Evolutionary conservation across 2,113 vertebrate genomes (phyloP).

Genomic region (Ceyx cyanopectus): DNA sequence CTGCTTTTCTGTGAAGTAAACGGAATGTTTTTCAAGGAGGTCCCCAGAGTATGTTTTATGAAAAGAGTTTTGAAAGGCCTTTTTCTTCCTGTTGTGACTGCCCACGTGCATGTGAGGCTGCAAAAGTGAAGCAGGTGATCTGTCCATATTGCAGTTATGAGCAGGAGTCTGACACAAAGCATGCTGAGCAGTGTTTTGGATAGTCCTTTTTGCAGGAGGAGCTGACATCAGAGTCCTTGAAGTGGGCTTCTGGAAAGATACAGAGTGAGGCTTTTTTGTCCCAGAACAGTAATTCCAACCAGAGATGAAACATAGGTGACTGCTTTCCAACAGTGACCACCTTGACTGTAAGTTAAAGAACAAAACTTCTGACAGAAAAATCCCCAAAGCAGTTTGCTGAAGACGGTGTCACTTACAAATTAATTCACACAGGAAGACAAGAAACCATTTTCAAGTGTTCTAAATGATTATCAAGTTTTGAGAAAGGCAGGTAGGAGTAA

Average conservation of each 20-base stretch:
- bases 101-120: neutral
- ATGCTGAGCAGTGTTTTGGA: neutral
- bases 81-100: neutral
- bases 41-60: constrained; percentile 23
- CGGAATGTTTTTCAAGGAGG: constrained; percentile 57
- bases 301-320: neutral
- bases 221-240: neutral
- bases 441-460: neutral
- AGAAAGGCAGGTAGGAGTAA: neutral
- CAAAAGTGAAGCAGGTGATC: neutral
- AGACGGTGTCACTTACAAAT: neutral
- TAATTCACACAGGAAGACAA: neutral
- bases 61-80: neutral
- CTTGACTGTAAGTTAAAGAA: neutral
- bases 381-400: fast-evolving
- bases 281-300: neutral
- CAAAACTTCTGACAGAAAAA: neutral
- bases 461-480: neutral
- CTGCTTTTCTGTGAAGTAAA: constrained; percentile 31
- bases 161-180: neutral
- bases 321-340: neutral
- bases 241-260: neutral
- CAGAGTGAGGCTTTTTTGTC: neutral
- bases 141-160: neutral
- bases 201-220: neutral